Evolutionary conservation across 2,797 vertebrate species (phyloP), one percentile per base, ranked within the genome.

Genomic region (Melopsittacus undulatus): DNA sequence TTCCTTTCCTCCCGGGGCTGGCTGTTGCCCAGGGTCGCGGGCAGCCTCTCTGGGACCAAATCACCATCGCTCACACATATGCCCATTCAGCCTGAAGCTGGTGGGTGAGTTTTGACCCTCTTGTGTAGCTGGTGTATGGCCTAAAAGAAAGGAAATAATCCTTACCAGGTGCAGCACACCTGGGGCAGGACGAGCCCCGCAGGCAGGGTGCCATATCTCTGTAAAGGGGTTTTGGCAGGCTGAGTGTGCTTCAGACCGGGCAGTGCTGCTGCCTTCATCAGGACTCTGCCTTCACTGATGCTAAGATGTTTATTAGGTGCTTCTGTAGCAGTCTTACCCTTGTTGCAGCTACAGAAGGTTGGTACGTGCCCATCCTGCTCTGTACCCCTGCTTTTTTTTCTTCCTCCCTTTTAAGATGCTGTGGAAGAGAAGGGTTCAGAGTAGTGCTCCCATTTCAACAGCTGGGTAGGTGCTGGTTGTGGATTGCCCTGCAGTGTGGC

Each of bases 1-100:
- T 22, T 13, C 54, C 21, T 34, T 10, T 6, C 10, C n/a, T 23
- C 14, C 56, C 7, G 22, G n/a, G 21, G 56, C 7, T 34, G n/a
- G 56, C 56, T 59, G n/a, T 59, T 59, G n/a, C 56, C 56, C 23
- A 59, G 73, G 43, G 38, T 24, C 12, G 30, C 4, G 17, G 27
- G 7, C 36, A 57, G 56, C 46, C 56, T 8, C 64, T 20, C 59
- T 9, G 38, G 32, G 27, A 7, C 2, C 6, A 21, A 0, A 18
- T 26, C n/a, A 22, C 34, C 18, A 7, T 27, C 21, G 61, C 48
- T 30, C 34, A 6, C 0, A 0, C 46, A 27, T 17, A 56, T 9
- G 20, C 11, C 66, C 27, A 40, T 14, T 26, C 52, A 0, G 8
- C 0, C 34, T 7, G 2, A 20, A 7, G 26, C 2, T 4, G 18